Base-by-base conservation (phyloP, 2,888 invertebrate species). In the Plutella xylostella region DNA sequence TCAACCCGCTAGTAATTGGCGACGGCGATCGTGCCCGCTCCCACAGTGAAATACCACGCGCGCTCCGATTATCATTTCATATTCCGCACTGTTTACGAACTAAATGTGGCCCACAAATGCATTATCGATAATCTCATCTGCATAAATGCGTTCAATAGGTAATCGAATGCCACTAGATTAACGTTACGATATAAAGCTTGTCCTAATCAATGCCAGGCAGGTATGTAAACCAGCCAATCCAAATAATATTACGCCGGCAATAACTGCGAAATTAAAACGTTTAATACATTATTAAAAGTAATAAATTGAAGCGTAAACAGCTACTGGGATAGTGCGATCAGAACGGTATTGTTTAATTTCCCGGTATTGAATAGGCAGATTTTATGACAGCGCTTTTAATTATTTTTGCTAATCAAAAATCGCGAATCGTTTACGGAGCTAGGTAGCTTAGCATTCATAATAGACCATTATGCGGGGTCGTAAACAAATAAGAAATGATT, bases 261-360 rank as follows among this genome's bases (percentile, higher is more conserved):
- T 63, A 57, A 55, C 58, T 71, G 67, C 68, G 67, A 71, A 70
- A 70, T 68, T 45, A 57, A 70, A 69, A 51, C 57, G 47, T 56
- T 58, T 57, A 51, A 56, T 31, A 31, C 30, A 52, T 58, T 61
- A 61, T 61, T 61, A 55, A 60, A 60, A 54, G 59, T 55, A 51
- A 58, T 55, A 58, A 56, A 57, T 54, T 48, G 30, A 42, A 21
- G 9, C 22, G 11, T 42, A 17, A 33, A 42, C 21, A 22, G 25
- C 40, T 40, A 37, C 18, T 20, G 25, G 25, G 22, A 40, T 40
- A 25, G 25, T 9, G 22, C 14, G 18, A 34, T 14, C 7, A 17
- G 11, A 17, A 21, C 14, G 14, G 18, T 11, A 30, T 42, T 42
- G 31, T 42, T 42, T 17, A 7, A 42, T 33, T 42, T 34, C 18